These are phyloP conservation scores for Pampus argenteus DNA, from an alignment of 2,797 vertebrate genomes.

Conservation along the genomic window DNA sequence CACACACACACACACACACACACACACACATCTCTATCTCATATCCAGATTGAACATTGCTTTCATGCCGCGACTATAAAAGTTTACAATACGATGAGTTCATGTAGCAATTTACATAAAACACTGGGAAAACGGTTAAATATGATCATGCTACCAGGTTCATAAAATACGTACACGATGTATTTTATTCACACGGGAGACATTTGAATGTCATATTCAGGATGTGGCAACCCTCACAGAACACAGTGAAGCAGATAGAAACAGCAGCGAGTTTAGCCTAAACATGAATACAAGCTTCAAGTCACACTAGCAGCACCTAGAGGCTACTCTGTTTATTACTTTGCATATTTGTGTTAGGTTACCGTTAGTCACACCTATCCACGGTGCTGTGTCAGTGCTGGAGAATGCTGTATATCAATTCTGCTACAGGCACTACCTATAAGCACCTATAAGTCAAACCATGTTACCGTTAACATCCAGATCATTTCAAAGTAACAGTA, in stretches of 20 bases:
- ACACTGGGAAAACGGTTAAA: not conserved
- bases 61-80: not conserved
- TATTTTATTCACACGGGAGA: not conserved
- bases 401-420: no score
- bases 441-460: no score
- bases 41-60: not conserved
- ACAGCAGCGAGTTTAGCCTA: not conserved
- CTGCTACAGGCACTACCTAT: no score
- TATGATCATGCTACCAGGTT: not conserved
- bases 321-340: not conserved
- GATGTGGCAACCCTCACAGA: not conserved
- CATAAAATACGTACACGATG: not conserved
- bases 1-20: slow-evolving; percentile 1
- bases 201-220: not conserved
- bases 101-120: not conserved
- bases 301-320: no score
- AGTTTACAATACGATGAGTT: not conserved
- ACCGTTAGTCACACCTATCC: no score
- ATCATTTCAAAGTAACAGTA: no score
- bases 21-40: not conserved
- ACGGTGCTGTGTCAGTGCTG: no score
- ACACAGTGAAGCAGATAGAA: not conserved
- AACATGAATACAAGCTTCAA: not conserved
- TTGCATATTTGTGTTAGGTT: no score
- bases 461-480: no score